Conservation (phyloP, 2,888 invertebrate species). For the Spialia ferax region DNA sequence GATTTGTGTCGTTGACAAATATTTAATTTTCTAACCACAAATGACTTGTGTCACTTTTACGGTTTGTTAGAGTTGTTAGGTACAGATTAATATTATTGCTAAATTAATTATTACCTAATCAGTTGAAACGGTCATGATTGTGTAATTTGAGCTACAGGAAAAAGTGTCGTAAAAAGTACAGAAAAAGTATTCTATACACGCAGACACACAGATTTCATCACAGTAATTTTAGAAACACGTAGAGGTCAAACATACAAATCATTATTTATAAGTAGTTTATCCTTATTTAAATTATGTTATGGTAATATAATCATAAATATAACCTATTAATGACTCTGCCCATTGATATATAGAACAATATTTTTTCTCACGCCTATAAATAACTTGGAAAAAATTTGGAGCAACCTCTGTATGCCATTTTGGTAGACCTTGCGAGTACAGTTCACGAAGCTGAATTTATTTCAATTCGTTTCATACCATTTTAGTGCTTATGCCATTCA, state of each 20-base stretch:
- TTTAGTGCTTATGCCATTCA: background rate
- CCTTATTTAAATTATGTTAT: background rate
- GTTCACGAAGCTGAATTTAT: conserved; percentile 7
- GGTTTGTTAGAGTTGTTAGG: background rate
- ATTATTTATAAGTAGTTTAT: background rate
- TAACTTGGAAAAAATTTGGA: conserved; percentile 46
- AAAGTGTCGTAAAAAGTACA: no score
- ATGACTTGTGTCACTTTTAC: background rate
- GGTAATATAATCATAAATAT: background rate
- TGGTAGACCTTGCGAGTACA: conserved; percentile 52
- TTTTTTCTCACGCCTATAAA: conserved; percentile 58
- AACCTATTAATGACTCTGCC: background rate
- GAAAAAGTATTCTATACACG: no score
- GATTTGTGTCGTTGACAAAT: background rate
- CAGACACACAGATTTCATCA: no score
- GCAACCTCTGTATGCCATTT: conserved; percentile 57
- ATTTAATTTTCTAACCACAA: background rate
- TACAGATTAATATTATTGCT: background rate
- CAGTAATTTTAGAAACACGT: no score
- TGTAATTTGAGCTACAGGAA: no score
- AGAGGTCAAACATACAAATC: background rate
- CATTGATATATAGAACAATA: conserved; percentile 31
- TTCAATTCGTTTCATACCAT: background rate
- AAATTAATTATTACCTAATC: background rate
- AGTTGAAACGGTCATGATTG: background rate